A percentile compares a stretch with the other conserved stretches of the same genome.
Evolutionary conservation across 2,888 invertebrate species (phyloP).

Genomic region (Acronicta aceris): DNA sequence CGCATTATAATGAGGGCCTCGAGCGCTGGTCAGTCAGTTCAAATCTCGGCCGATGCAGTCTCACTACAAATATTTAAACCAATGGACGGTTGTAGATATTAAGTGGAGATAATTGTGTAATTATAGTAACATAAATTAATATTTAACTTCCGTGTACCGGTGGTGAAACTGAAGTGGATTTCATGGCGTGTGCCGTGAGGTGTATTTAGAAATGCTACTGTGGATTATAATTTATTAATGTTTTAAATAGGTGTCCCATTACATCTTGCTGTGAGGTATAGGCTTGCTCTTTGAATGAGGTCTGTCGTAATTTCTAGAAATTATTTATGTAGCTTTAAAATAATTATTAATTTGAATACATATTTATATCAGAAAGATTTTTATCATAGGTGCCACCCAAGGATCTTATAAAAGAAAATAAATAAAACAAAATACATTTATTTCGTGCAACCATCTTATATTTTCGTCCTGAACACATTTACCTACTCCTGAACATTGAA

Average conservation of each 20-base stretch:
- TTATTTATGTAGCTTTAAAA: neutral
- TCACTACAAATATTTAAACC: constrained; percentile 44
- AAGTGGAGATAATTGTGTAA: constrained; percentile 46
- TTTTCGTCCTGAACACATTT: too few relatives aligned
- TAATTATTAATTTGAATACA: too few relatives aligned
- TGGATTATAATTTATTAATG: neutral
- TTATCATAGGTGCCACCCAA: too few relatives aligned
- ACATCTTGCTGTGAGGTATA: neutral
- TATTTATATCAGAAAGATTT: too few relatives aligned
- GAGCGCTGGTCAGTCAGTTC: constrained; percentile 42
- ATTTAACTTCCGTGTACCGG: constrained; percentile 32
- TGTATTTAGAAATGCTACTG: neutral
- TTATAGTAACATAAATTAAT: constrained; percentile 51
- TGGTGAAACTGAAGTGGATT: constrained; percentile 10
- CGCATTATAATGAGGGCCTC: constrained; percentile 41
- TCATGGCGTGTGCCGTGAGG: neutral
- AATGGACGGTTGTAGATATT: constrained; percentile 30
- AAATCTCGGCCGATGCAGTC: constrained; percentile 31
- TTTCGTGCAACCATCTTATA: too few relatives aligned
- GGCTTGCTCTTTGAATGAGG: neutral
- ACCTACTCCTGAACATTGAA: too few relatives aligned
- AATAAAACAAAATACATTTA: too few relatives aligned
- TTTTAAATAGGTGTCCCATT: neutral
- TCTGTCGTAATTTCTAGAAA: too few relatives aligned
- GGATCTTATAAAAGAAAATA: too few relatives aligned